Evolutionary conservation across 2,888 invertebrate genomes (phyloP).

Genomic region (Hipparchia semele): DNA sequence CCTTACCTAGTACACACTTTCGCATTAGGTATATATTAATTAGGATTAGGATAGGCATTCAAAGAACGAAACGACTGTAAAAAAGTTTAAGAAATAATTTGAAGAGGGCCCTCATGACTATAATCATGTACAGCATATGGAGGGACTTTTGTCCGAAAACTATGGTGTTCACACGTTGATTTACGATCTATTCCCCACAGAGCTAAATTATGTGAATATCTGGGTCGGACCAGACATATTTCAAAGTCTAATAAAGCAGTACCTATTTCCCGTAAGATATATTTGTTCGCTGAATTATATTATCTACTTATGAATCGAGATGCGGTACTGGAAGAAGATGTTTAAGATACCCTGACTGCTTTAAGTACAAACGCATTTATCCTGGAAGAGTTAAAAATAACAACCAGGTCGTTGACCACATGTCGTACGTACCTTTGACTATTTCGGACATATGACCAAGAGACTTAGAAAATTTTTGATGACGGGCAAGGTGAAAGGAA

Average conservation of each 20-base stretch:
- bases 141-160: conserved; percentile 5
- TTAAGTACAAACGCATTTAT: no score
- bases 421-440: no score
- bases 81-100: neutral
- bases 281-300: neutral
- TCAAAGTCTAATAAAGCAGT: conserved; percentile 15
- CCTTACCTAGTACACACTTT: no score
- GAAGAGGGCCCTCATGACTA: neutral
- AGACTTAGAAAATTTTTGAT: no score
- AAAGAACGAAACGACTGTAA: no score
- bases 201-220: conserved; percentile 43
- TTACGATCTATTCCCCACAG: conserved; percentile 69
- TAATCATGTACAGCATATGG: neutral
- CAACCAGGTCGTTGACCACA: neutral
- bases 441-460: no score
- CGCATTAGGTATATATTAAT: no score
- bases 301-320: neutral
- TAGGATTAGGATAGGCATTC: no score
- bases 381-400: no score
- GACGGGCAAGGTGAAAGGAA: no score
- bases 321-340: no score
- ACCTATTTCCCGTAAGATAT: neutral
- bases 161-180: conserved; percentile 65
- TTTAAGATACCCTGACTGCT: no score
- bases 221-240: conserved; percentile 21